Percentiles rank a stretch among this genome's conserved stretches.
Conservation (phyloP, 2,113 vertebrate species). For the Ciconia boyciana region DNA sequence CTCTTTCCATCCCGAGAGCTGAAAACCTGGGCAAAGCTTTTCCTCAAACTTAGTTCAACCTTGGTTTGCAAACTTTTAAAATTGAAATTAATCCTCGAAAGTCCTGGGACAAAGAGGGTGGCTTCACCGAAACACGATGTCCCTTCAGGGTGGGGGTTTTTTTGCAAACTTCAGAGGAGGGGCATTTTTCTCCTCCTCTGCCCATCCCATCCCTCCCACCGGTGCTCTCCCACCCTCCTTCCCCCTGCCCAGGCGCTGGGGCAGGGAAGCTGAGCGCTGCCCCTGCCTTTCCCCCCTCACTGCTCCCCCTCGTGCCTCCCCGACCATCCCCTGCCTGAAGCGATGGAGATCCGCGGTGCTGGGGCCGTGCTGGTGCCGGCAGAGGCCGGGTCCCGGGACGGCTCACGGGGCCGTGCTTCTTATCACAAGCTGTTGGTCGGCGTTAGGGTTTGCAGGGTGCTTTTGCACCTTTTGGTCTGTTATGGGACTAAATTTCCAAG, state of each 20-base stretch:
- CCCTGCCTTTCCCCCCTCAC: not conserved
- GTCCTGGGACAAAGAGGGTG: not conserved
- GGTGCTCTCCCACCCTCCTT: not conserved
- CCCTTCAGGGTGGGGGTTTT: not conserved
- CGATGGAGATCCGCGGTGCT: not conserved
- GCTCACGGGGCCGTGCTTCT: not conserved
- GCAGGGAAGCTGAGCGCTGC: not conserved
- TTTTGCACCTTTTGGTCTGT: not conserved
- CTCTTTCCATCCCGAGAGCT: not conserved
- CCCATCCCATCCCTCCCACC: not conserved
- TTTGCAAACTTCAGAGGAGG: not conserved
- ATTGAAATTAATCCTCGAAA: not conserved
- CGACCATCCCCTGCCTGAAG: not conserved
- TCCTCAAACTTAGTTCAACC: constrained; percentile 42
- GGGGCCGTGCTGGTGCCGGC: not conserved
- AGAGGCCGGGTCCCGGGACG: accelerated
- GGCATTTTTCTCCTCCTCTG: not conserved
- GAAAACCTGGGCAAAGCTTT: constrained; percentile 56
- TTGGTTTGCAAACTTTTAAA: constrained; percentile 26
- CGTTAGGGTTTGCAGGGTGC: not conserved
- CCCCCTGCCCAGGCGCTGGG: not conserved
- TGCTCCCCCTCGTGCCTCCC: not conserved
- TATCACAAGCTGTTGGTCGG: not conserved
- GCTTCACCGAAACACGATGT: accelerated
- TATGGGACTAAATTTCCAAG: not conserved